Evolutionary conservation across 2,888 invertebrate genomes (phyloP), one percentile per base, ranked within the genome.

Genomic region (Synergus japonicus): DNA sequence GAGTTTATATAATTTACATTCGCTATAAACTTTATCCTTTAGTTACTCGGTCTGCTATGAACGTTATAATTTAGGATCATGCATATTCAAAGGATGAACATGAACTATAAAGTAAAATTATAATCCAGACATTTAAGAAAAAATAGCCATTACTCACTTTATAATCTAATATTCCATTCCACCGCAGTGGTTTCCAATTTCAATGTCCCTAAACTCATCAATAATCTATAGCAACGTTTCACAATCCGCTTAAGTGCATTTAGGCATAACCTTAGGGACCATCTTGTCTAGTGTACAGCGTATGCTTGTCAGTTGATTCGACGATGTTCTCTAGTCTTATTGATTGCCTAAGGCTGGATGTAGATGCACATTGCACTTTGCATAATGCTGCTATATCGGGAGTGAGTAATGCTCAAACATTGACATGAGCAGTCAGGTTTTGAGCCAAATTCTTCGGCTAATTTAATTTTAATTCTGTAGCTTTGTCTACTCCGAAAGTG

Each of bases 161-260:
- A 10, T 58, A 1, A 58, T 58, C 18, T n/a, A 41, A n/a, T 37
- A 37, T 37, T 13, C 1, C n/a, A 65, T 15, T 65, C 8, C 41
- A 65, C 41, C 15, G 29, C 15, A 15, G 13, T 65, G 41, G 41
- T 18, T 44, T 10, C 66, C 18, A 44, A 43, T 66, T 44, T 66
- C 5, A 4, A 18, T 9, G 18, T 66, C 43, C 18, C 43, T 8
- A 66, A 66, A 37, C 43, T 43, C 43, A 43, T 43, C n/a, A 66
- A 44, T 66, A 43, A 58, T 18, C n/a, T 58, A 18, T 18, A 18
- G 18, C 18, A 58, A 58, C 58, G 58, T 18, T 58, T 58, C 9
- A 58, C 69, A 69, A 49, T 49, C 69, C 69, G 69, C 49, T 49
- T 49, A 49, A 69, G 69, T 69, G 69, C 69, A 69, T 69, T 49